phyloP scores from a whole-genome alignment of 2,797 vertebrate genomes.

The Otolemur crassicaudatus region DNA sequence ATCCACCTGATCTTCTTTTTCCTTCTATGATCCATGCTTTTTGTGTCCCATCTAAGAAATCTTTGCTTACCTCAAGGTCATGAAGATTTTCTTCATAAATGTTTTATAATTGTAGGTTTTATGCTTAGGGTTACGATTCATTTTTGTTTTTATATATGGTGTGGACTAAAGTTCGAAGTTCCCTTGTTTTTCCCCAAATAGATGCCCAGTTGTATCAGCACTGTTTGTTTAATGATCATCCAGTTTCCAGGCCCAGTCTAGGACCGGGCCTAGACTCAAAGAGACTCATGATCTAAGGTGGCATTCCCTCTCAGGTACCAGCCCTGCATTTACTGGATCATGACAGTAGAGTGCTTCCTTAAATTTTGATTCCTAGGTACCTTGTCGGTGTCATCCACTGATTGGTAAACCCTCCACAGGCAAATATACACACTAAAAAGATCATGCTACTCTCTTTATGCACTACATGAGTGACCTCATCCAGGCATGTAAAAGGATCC shows the following conservation, averaged over 20 bases:
- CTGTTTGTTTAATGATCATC: neutral
- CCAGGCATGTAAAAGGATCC: neutral
- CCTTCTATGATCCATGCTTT: neutral
- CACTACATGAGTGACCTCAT: neutral
- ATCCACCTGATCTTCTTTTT: neutral
- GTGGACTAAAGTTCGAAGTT: neutral
- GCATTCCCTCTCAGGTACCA: neutral
- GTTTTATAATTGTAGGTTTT: neutral
- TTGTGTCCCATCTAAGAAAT: neutral
- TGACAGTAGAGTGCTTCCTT: neutral
- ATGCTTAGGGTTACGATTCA: neutral
- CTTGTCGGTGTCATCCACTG: neutral
- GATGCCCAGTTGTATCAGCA: neutral
- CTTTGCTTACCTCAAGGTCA: neutral
- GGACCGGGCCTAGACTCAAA: neutral
- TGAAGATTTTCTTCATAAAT: neutral
- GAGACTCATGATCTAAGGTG: neutral
- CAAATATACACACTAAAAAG: neutral
- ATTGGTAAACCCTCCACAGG: neutral
- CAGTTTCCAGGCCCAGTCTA: neutral
- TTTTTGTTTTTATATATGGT: neutral
- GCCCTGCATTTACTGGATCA: neutral
- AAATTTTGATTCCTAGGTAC: neutral
- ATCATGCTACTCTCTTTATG: neutral
- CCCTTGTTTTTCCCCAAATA: neutral